These are phyloP conservation scores for Drosophila murphyi DNA, from an alignment of 1,140 invertebrate genomes.

Conservation along the genomic window DNA sequence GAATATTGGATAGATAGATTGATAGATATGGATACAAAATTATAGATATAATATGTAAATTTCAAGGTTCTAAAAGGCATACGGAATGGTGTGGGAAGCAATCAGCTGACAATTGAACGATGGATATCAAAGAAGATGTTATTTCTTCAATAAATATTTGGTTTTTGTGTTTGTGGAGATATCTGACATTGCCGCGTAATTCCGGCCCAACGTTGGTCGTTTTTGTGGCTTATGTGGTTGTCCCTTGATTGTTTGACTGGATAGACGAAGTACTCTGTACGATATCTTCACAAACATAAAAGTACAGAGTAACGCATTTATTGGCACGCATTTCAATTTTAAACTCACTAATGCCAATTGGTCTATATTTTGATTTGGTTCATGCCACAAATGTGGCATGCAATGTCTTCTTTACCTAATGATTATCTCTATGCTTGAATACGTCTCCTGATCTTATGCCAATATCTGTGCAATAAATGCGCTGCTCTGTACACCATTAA, in stretches of 20 bases:
- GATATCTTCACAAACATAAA: constrained; percentile 74
- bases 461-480: constrained; percentile 74
- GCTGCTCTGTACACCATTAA: constrained; percentile 70
- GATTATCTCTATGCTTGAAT: constrained; percentile 28
- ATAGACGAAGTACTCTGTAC: constrained; percentile 38
- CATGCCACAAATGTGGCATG: constrained; percentile 25
- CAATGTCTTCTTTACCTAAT: constrained; percentile 22
- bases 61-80: constrained; percentile 84
- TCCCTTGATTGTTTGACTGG: constrained; percentile 64
- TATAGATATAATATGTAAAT: constrained; percentile 61
- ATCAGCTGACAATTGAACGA: constrained; percentile 84
- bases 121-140: constrained; percentile 65
- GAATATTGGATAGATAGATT: constrained; percentile 28
- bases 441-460: constrained; percentile 56
- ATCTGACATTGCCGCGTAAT: constrained; percentile 24
- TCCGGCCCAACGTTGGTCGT: constrained; percentile 21
- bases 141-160: constrained; percentile 41
- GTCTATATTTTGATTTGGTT: constrained; percentile 61
- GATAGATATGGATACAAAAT: constrained; percentile 32
- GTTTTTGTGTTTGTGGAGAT: constrained; percentile 73
- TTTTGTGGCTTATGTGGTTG: constrained; percentile 19
- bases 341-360: constrained; percentile 33
- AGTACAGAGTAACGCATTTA: constrained; percentile 75
- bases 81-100: constrained; percentile 85
- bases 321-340: constrained; percentile 34